Evolutionary conservation across 2,113 vertebrate species (phyloP), one percentile per base, ranked within the genome.

Genomic region (Corythoichthys intestinalis): DNA sequence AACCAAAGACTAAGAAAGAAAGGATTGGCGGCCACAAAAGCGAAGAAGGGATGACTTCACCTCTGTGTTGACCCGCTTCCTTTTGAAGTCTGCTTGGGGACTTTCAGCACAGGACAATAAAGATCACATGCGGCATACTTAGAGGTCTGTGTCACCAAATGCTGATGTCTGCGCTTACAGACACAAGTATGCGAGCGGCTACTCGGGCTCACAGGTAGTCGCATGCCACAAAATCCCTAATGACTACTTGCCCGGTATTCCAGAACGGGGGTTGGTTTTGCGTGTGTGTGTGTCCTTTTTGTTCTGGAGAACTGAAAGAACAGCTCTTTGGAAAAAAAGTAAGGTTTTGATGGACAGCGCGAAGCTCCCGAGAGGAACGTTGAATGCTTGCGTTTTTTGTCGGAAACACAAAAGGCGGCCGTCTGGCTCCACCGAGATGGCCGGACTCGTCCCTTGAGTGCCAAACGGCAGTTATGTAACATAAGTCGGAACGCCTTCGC

Each of bases 1-100:
- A 28, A 28, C 44, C 6, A 13, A 64, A n/a, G 47, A 1, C 10
- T 9, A 17, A 66, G 67, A 38, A 66, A 54, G 37, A 71, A 66
- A 69, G 68, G 12, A 67, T 56, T 49, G 46, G 67, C 28, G 10
- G 48, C 47, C 69, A 74, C 65, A 76, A 83, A 77, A 65, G 82
- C 65, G 54, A 60, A 60, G 57, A 78, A 71, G 81, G 82, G 84
- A 66, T 71, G 77, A 75, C 63, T 75, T 91, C 90, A 88, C 83
- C 85, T 85, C 75, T 80, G 65, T 41, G 63, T 58, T 90, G 88
- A 87, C 86, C 89, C 73, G 80, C 65, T 74, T 85, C 59, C 61
- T 85, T 89, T 90, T 91, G 87, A 92, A 90, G 86, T 39, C 77
- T 69, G 73, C 77, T 73, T 65, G 73, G 71, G 79, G 83, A 85